Base-by-base conservation (phyloP, 2,113 vertebrate genomes). In the Electrona antarctica region DNA sequence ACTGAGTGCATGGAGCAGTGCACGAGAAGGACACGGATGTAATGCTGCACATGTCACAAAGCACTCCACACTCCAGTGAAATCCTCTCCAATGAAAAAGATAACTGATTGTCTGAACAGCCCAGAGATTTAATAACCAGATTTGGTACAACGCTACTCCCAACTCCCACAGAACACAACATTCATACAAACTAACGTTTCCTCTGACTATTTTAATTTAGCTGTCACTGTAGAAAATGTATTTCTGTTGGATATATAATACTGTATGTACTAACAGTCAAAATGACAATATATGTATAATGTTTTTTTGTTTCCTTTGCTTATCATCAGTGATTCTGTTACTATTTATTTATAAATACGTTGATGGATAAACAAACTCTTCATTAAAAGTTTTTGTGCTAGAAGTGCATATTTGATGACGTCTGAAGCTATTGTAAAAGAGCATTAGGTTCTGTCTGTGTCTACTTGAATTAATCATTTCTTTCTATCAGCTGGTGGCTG, bases 341-440 rank as follows among this genome's bases (percentile, higher is more conserved):
- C 7, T 90, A 82, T 90, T 90, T 92, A 90, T 92, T 90, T 89
- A 86, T 87, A 71, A 78, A 77, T 69, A 47, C 67, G 45, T 75
- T 28, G 58, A 76, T 74, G 47, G 63, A 33, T 33, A 76, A 41
- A 41, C 33, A 41, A 41, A 41, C 33, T 6, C 63, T 64, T 65
- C 14, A 49, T 86, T 85, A 52, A 84, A 41, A 60, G 61, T 71
- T 41, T 81, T 70, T 81, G 76, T 89, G 81, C 48, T 80, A 70
- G 62, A 77, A 48, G 21, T 86, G 84, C 88, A 71, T 70, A 79
- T 86, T 82, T 81, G 50, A 76, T 74, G 29, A 64, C 10, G 7
- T 73, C 67, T 14, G 64, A 55, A 50, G 14, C 11, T 60, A 28
- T 74, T 78, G 41, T 60, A 48, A 71, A 15, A 69, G 71, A 54